Base-by-base conservation (phyloP, 2,797 vertebrate genomes). In the Alcedo quadribrachys region DNA sequence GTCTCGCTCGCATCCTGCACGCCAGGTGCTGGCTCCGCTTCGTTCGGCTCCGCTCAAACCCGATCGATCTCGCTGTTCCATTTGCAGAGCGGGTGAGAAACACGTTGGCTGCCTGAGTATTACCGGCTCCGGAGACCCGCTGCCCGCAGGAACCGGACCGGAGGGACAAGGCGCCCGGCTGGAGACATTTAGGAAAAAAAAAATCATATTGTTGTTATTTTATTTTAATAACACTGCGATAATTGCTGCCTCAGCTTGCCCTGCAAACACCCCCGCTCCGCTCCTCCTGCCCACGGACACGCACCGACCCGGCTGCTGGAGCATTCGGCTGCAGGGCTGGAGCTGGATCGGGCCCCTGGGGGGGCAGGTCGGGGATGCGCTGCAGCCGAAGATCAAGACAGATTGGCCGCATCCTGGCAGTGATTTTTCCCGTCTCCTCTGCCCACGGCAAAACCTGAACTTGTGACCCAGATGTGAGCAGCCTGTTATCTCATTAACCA, bases 401-500 rank as follows among this genome's bases (percentile, higher is more conserved):
- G 53, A 69, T 9, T 4, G 8, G 71, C 27, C 10, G 1, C 53
- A 9, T 85, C 82, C 68, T 66, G 71, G 65, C 88, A 30, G 58
- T 11, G 92, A 83, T 94, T 77, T 57, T 80, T 57, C 21, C 77
- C 73, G 32, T 73, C 90, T 92, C 65, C 76, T 86, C 68, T 68
- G 94, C 93, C 82, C 11, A 8, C 2, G 67, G 93, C 90, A 54
- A 85, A 87, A 85, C 12, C 85, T 92, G 91, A 94, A 92, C 90
- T 93, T 87, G 85, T 92, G 95, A 93, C 94, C 93, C 87, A 95
- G 85, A 75, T 93, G 89, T 46, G 85, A 91, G 69, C 93, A 78
- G 87, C 61, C 87, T 69, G 82, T 89, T 83, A 68, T 58, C 91
- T 85, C 24, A 28, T 91, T 46, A 90, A 45, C 69, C 89, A 75